These are phyloP conservation scores for Sclerurus mexicanus DNA, from an alignment of 2,113 vertebrate genomes.

Conservation along the genomic window DNA sequence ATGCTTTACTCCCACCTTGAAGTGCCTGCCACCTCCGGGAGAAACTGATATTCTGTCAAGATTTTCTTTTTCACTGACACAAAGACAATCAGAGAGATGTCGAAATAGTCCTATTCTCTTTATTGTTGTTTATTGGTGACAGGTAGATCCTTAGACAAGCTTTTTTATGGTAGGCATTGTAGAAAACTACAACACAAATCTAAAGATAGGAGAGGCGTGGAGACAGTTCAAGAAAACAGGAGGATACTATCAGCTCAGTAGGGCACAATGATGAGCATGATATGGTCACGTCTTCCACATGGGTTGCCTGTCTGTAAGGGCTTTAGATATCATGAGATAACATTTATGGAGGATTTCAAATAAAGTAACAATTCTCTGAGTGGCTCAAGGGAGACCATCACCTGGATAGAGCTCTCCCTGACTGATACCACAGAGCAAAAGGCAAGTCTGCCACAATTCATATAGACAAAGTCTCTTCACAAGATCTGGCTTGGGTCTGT, in stretches of 20 bases:
- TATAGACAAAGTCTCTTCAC: not conserved
- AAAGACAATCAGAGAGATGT: not conserved
- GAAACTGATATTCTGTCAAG: not conserved
- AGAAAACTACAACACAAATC: not conserved
- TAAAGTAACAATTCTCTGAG: not conserved
- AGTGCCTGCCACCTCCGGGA: not conserved
- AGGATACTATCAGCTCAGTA: not conserved
- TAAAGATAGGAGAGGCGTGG: not conserved
- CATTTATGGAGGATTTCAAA: not conserved
- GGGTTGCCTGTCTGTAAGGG: not conserved
- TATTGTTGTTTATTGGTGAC: not conserved
- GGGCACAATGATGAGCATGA: not conserved
- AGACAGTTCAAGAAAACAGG: not conserved
- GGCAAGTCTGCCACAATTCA: not conserved
- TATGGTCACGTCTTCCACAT: rapidly evolving
- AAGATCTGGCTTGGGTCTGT: not conserved
- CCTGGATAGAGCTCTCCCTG: not conserved
- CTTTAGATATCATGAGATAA: not conserved
- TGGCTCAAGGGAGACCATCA: not conserved
- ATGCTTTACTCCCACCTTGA: not conserved
- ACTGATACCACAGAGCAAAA: not conserved
- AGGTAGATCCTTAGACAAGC: not conserved
- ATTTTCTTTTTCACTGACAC: not conserved
- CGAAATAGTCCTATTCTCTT: not conserved
- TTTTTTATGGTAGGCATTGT: not conserved